Conservation (phyloP, 2,888 invertebrate genomes). For the Pilophorus perplexus region DNA sequence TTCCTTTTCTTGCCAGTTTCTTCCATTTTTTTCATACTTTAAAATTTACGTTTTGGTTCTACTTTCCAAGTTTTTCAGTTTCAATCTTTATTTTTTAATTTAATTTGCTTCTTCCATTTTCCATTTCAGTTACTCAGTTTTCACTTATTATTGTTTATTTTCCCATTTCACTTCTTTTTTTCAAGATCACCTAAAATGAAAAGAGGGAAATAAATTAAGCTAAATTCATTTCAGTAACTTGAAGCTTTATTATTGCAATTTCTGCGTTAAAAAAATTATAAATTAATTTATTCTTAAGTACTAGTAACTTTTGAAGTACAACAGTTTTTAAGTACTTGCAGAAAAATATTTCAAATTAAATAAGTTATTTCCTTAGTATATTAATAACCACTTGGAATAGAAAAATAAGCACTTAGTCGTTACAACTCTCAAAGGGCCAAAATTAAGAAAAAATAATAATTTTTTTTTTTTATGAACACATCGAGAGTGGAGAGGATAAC, state of each 20-base stretch:
- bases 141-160: no score
- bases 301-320: constrained; percentile 24
- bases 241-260: constrained; percentile 38
- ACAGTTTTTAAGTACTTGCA: constrained; percentile 30
- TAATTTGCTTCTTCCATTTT: no score
- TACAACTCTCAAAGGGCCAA: constrained; percentile 30
- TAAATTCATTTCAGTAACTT: constrained; percentile 3
- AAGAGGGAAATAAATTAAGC: no score
- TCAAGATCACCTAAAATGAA: no score
- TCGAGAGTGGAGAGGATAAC: constrained; percentile 8
- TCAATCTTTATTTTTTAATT: no score
- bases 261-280: constrained; percentile 32
- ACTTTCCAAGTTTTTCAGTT: no score
- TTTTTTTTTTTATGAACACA: constrained; percentile 36
- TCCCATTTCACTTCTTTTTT: no score
- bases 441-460: constrained; percentile 22
- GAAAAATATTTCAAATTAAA: constrained; percentile 28
- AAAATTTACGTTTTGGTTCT: no score
- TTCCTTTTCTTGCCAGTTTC: no score
- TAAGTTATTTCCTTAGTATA: constrained; percentile 13
- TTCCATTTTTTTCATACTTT: no score
- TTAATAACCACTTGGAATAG: constrained; percentile 32
- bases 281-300: constrained; percentile 40
- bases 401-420: constrained; percentile 37
- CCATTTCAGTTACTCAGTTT: no score